Conservation (phyloP, 2,888 invertebrate species). For the Drosophila merina region DNA sequence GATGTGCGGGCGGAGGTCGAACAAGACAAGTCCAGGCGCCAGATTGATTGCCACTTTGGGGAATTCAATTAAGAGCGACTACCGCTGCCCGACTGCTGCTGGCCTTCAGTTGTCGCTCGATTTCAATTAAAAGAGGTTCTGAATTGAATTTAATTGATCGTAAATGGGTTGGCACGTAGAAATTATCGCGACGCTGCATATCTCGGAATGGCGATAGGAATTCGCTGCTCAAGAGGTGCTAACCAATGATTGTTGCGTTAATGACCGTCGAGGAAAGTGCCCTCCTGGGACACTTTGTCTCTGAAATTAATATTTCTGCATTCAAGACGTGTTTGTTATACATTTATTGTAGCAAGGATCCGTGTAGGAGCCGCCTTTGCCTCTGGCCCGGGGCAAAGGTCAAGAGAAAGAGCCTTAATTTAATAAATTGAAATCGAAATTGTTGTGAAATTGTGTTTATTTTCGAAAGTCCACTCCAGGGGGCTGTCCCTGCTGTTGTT, state of each 20-base stretch:
- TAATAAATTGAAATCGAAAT: constrained; percentile 59
- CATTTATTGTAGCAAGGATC: neutral
- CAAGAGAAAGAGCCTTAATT: constrained; percentile 32
- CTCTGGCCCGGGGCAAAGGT: constrained; percentile 40
- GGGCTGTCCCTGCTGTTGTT: constrained; percentile 5
- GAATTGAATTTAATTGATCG: constrained; percentile 12
- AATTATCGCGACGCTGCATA: constrained; percentile 1
- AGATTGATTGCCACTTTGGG: constrained; percentile 32
- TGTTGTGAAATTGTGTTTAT: constrained; percentile 65
- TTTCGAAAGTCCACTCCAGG: constrained; percentile 53
- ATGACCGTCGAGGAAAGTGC: too few relatives aligned
- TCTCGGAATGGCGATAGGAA: neutral
- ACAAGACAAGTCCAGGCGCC: constrained; percentile 19
- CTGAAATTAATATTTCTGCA: neutral
- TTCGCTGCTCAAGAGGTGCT: constrained; percentile 20
- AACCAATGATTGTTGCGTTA: neutral
- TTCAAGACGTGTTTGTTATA: too few relatives aligned
- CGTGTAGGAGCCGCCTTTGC: neutral
- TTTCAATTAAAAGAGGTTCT: constrained; percentile 16
- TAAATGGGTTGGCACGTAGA: constrained; percentile 6
- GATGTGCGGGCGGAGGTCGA: constrained; percentile 22
- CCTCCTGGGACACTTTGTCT: neutral
- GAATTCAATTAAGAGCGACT: constrained; percentile 33
- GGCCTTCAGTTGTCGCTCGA: neutral
- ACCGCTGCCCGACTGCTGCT: neutral